Evolutionary conservation across 2,113 vertebrate species (phyloP), one percentile per base, ranked within the genome.

Genomic region (Heliornis fulica): DNA sequence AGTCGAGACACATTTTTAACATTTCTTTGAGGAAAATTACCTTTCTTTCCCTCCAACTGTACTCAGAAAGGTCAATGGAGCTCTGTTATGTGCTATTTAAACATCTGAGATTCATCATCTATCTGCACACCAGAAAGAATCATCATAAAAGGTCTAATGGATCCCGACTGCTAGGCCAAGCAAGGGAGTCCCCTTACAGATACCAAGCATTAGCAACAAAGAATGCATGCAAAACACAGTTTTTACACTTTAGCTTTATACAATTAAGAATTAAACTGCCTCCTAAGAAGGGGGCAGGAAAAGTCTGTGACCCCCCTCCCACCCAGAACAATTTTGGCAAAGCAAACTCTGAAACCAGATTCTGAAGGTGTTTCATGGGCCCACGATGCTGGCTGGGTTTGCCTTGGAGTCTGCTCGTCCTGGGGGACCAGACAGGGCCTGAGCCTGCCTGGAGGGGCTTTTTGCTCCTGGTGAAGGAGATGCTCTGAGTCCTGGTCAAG

Each of bases 11-110:
- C 90, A 97, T 96, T 97, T 97, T 97, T 95, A 93, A 91, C 83
- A 97, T 97, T 97, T 97, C 91, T 97, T 94, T 54, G 86, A 93
- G 94, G 89, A 96, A 96, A 96, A 97, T 95, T 97, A 93, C 95
- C 95, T 97, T 94, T 91, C 77, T 94, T 83, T 70, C 54, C 63
- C 81, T 96, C 88, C 84, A 92, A 92, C 78, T 95, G 83, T 93
- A 96, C 79, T 95, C 90, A 78, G 46, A 68, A 72, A 96, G 96
- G 97, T 97, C 97, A 97, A 63, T 22, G 70, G 97, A 91, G 90
- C 81, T 92, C 77, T 94, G 90, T 96, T 96, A 84, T 59, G 65
- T 71, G 89, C 94, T 93, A 89, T 97, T 96, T 97, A 94, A 97
- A 97, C 96, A 96, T 97, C 96, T 97, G 96, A 97, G 94, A 95